A percentile compares a stretch with the other conserved stretches of the same genome.
These are phyloP conservation scores for Plusia festucae DNA, from an alignment of 2,888 invertebrate genomes.

Conservation along the genomic window DNA sequence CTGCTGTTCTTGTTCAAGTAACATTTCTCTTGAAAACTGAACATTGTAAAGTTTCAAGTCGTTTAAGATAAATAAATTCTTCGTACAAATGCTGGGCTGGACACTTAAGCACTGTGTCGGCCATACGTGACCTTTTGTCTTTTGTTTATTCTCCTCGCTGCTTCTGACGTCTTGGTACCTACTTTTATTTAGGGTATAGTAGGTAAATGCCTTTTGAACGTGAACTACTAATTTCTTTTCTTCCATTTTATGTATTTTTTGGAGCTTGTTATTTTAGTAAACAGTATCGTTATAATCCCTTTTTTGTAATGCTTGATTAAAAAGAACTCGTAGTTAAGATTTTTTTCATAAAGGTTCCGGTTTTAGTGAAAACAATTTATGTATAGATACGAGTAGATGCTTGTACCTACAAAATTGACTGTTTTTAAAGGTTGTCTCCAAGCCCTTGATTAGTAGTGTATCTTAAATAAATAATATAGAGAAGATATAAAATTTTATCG, in stretches of 20 bases:
- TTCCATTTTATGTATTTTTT: not conserved
- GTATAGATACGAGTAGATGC: too few species aligned
- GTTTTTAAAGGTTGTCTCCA: too few species aligned
- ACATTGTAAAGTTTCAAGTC: slow-evolving; percentile 7
- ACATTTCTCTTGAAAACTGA: not conserved
- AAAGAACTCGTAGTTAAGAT: too few species aligned
- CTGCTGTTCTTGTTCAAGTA: not conserved
- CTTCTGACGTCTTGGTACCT: not conserved
- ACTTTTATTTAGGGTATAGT: not conserved
- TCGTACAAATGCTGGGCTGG: not conserved
- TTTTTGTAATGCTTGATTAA: too few species aligned
- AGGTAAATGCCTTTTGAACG: not conserved
- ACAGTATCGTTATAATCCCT: too few species aligned
- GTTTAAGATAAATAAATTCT: slow-evolving; percentile 8
- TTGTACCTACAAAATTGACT: too few species aligned
- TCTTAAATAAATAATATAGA: too few species aligned
- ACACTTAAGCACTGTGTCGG: not conserved
- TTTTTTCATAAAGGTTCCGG: too few species aligned
- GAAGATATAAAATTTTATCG: too few species aligned
- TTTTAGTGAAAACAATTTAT: too few species aligned
- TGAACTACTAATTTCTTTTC: not conserved
- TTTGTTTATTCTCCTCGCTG: not conserved
- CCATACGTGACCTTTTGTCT: slow-evolving; percentile 5
- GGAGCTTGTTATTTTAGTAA: too few species aligned
- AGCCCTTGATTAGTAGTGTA: too few species aligned